Evolutionary conservation across 1,140 invertebrate species (phyloP).

Genomic region (Drosophila micromelanica): DNA sequence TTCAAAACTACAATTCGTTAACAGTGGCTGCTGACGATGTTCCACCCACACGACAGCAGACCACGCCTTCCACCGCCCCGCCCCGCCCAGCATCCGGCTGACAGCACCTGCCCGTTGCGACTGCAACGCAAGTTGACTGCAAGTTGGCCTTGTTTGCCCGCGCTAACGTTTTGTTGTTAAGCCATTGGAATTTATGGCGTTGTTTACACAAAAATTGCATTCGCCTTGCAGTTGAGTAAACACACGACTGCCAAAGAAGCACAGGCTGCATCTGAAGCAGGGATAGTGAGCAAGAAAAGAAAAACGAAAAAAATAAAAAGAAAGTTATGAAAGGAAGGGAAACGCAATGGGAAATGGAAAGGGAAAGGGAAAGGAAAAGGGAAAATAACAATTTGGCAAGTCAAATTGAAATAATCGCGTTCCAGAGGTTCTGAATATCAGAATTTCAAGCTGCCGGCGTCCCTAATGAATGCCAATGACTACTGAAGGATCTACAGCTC

Average conservation of each 20-base stretch:
- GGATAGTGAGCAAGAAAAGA: slow-evolving; percentile 29
- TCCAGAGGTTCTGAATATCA: slow-evolving; percentile 13
- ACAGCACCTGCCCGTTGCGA: slow-evolving; percentile 11
- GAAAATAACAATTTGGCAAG: slow-evolving; percentile 44
- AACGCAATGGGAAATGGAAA: neutral
- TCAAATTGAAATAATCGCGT: slow-evolving; percentile 48
- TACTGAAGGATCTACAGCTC: slow-evolving; percentile 27
- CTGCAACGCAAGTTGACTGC: slow-evolving; percentile 20
- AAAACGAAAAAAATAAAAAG: neutral
- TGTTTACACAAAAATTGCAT: slow-evolving; percentile 83
- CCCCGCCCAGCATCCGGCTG: neutral
- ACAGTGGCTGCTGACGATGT: slow-evolving; percentile 9
- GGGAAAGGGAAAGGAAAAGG: neutral
- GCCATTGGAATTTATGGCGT: slow-evolving; percentile 81
- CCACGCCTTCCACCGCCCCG: neutral
- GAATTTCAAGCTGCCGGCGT: slow-evolving; percentile 11
- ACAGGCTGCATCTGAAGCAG: slow-evolving; percentile 29
- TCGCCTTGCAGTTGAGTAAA: slow-evolving; percentile 81
- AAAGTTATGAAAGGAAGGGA: too few relatives aligned
- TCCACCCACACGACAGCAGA: neutral
- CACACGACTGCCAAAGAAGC: slow-evolving; percentile 36
- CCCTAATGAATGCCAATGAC: slow-evolving; percentile 51
- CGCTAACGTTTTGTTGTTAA: slow-evolving; percentile 75
- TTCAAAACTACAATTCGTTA: slow-evolving; percentile 41
- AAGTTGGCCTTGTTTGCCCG: slow-evolving; percentile 64